Conservation (phyloP, 2,888 invertebrate genomes). For the Petrolisthes manimaculis region DNA sequence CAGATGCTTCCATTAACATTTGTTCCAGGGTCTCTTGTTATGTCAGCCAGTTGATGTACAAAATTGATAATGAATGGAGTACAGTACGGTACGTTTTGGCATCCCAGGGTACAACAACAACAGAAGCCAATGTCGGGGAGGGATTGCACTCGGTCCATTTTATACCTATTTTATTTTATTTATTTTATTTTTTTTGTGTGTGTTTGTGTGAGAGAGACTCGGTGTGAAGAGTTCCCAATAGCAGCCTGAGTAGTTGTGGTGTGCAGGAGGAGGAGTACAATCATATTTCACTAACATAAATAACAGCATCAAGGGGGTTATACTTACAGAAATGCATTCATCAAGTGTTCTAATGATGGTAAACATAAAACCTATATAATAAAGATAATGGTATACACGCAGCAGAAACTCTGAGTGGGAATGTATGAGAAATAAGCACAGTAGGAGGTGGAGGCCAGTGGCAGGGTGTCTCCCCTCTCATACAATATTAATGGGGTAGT, state of each 20-base stretch:
- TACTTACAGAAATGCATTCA: constrained; percentile 60
- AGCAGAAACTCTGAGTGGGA: constrained; percentile 61
- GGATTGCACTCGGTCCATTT: not conserved
- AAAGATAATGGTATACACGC: constrained; percentile 55
- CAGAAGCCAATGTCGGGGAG: constrained; percentile 7
- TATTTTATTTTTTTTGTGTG: constrained; percentile 7
- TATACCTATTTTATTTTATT: constrained; percentile 1
- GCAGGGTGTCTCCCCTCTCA: not conserved
- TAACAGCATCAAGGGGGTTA: constrained; percentile 56
- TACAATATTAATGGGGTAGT: constrained; percentile 2
- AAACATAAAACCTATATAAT: constrained; percentile 56
- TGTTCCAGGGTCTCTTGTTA: constrained; percentile 33
- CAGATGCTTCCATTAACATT: constrained; percentile 34
- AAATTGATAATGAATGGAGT: not conserved
- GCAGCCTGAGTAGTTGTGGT: constrained; percentile 52
- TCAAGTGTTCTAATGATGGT: constrained; percentile 56
- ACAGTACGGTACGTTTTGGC: constrained; percentile 8
- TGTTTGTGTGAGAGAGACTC: constrained; percentile 25
- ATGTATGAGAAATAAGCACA: constrained; percentile 38
- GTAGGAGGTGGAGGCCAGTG: not conserved
- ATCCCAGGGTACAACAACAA: not conserved
- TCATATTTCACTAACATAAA: constrained; percentile 58
- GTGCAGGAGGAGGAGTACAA: constrained; percentile 37
- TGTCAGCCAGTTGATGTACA: constrained; percentile 12
- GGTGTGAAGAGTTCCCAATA: constrained; percentile 41